Evolutionary conservation across 2,113 vertebrate species (phyloP), one percentile per base, ranked within the genome.

Genomic region (Oenanthe melanoleuca): DNA sequence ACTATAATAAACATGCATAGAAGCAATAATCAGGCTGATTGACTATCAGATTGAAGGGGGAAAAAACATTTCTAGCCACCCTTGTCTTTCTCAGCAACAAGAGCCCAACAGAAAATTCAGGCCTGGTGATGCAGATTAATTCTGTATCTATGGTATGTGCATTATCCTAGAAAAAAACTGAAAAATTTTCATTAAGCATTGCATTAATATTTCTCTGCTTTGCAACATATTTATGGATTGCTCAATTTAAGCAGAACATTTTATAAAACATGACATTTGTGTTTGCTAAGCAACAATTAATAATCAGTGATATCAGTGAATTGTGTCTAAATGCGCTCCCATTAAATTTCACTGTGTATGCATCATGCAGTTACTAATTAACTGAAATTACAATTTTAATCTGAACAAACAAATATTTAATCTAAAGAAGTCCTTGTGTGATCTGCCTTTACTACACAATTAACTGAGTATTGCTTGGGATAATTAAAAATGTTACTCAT

Each of bases 201-300:
- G 9, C 10, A 47, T 89, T 52, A 70, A 44, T 67, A 67, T 85
- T 93, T 71, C 21, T 60, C 7, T 37, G 21, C 29, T 65, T 67
- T 57, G 34, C 21, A 85, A 77, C 4, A 40, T 20, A 92, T 7
- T 29, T 47, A 69, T 56, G 19, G 22, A 66, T 73, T 83, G 37
- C 9, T 89, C 28, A 57, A 20, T 89, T 88, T 59, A 88, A 66
- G 47, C 5, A 63, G 50, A 94, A 84, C 28, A 63, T 72, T 69
- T 91, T 55, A 59, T 61, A 89, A 94, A 86, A 56, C 4, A 79
- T 9, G 23, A 20, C 25, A 70, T 78, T 89, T 80, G 11, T 82
- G 45, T 80, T 95, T 95, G 21, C 38, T 89, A 89, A 88, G 60
- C 22, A 91, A 45, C 89, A 94, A 92, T 91, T 94, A 92, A 93